Conservation (phyloP, 2,113 vertebrate genomes). For the Aldabrachelys gigantea region DNA sequence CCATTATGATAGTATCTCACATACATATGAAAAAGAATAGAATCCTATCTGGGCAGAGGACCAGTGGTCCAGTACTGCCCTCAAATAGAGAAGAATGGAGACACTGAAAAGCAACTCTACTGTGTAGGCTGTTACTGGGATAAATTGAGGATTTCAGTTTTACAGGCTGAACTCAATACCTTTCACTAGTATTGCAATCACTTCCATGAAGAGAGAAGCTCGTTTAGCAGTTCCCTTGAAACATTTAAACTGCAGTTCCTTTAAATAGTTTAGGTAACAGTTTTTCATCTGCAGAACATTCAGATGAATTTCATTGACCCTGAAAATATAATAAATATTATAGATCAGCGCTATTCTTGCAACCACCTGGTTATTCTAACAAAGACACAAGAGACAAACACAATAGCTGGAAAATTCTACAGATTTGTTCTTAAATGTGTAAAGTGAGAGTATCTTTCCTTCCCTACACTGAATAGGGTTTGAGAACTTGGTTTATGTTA, state of each 20-base stretch:
- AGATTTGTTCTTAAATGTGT: slow-evolving; percentile 12
- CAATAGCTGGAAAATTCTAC: slow-evolving; percentile 38
- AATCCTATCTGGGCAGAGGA: too few species aligned
- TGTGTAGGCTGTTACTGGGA: too few species aligned
- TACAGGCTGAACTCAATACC: background rate
- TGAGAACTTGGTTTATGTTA: slow-evolving; percentile 42
- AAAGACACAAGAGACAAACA: background rate
- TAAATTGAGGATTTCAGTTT: background rate
- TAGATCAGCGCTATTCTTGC: slow-evolving; percentile 60
- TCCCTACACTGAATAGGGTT: slow-evolving; percentile 15
- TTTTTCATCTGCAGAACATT: background rate
- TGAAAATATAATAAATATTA: slow-evolving; percentile 62
- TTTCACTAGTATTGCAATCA: background rate
- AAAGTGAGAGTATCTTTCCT: slow-evolving; percentile 29
- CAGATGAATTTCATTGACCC: slow-evolving; percentile 63
- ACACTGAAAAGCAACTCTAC: background rate
- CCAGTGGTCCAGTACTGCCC: background rate
- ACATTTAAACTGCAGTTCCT: background rate
- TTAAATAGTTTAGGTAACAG: background rate
- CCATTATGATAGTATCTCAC: too few species aligned
- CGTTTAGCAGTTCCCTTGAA: background rate
- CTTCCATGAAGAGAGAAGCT: background rate
- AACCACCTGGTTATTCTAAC: background rate
- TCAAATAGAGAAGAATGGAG: background rate
- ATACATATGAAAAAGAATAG: background rate